Evolutionary conservation across 2,888 invertebrate genomes (phyloP).

Genomic region (Apotomis capreana): DNA sequence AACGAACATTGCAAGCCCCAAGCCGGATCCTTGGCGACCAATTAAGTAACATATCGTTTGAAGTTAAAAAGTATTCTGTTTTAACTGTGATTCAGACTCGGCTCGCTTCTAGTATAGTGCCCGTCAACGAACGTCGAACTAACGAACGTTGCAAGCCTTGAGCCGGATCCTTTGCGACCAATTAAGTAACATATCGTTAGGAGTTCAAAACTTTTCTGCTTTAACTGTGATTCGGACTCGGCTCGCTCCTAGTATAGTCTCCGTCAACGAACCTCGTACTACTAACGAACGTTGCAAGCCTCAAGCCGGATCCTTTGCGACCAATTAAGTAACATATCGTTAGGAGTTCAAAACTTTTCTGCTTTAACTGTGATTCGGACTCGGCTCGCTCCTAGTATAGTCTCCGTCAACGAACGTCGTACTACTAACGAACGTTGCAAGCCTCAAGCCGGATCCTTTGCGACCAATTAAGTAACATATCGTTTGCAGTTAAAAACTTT

Average conservation of each 20-base stretch:
- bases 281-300: conserved; percentile 62
- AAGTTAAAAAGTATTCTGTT: conserved; percentile 3
- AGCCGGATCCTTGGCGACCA: conserved; percentile 58
- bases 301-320: conserved; percentile 58
- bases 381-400: too few species aligned
- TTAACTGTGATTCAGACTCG: conserved; percentile 12
- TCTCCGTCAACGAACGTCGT: too few species aligned
- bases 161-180: conserved; percentile 58
- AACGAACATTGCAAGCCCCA: conserved; percentile 61
- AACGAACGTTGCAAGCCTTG: conserved; percentile 61
- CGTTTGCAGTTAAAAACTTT: not conserved
- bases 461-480: too few species aligned
- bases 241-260: conserved; percentile 60
- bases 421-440: too few species aligned
- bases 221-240: conserved; percentile 12
- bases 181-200: conserved; percentile 45
- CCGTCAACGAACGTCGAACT: conserved; percentile 56
- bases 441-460: too few species aligned
- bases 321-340: conserved; percentile 52
- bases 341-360: too few species aligned
- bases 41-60: conserved; percentile 45
- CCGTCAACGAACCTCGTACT: conserved; percentile 54
- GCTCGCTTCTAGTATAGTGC: conserved; percentile 60
- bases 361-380: too few species aligned
- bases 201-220: conserved; percentile 6